A percentile compares a stretch with the other conserved stretches of the same genome.
Evolutionary conservation across 1,140 invertebrate species (phyloP).

Genomic region (Eufriesea mexicana): DNA sequence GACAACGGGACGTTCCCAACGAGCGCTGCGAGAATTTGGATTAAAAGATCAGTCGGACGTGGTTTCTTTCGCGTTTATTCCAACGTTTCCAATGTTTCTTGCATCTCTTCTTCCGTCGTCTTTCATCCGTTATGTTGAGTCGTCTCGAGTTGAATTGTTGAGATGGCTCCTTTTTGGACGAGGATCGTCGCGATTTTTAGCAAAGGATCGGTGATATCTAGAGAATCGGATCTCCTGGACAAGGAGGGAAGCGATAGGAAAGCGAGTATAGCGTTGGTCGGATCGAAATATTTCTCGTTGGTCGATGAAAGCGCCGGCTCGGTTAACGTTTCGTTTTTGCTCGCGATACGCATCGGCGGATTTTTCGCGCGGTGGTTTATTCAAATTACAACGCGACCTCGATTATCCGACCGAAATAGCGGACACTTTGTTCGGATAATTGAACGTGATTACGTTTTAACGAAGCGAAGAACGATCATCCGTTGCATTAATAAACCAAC

Average conservation of each 20-base stretch:
- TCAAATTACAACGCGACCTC: slow-evolving; percentile 33
- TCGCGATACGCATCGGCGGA: slow-evolving; percentile 27
- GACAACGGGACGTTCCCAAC: not conserved
- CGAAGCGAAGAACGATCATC: slow-evolving; percentile 36
- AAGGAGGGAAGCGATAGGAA: not conserved
- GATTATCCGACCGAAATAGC: slow-evolving; percentile 25
- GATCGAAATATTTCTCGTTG: not conserved
- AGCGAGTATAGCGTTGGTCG: no score
- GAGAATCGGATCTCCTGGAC: not conserved
- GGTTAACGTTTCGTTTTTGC: slow-evolving; percentile 20
- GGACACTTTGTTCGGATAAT: slow-evolving; percentile 35
- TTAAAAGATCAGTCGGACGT: slow-evolving; percentile 32
- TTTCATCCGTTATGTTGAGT: no score
- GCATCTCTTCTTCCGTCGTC: not conserved
- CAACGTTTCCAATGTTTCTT: not conserved
- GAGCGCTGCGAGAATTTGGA: slow-evolving; percentile 22
- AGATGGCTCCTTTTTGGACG: no score
- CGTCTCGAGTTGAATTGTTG: no score
- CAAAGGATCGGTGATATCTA: not conserved
- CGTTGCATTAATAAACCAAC: slow-evolving; percentile 36
- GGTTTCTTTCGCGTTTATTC: slow-evolving; percentile 12
- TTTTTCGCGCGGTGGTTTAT: slow-evolving; percentile 35
- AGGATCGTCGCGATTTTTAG: not conserved
- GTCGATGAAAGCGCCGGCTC: not conserved
- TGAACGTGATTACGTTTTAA: slow-evolving; percentile 41